phyloP scores from a whole-genome alignment of 2,113 vertebrate species.

The Bettongia penicillata region DNA sequence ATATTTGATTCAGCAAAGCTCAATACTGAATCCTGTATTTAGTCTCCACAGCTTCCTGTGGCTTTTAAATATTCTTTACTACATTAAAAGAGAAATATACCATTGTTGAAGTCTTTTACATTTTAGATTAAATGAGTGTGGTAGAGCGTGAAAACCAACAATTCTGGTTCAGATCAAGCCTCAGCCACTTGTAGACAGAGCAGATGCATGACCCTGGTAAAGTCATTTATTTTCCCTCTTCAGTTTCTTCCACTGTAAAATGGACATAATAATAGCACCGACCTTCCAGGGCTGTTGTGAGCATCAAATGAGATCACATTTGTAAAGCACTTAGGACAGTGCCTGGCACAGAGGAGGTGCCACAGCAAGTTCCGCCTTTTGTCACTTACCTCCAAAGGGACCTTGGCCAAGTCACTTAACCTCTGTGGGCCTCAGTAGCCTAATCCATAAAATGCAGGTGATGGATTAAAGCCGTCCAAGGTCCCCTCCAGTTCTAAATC shows the following conservation, averaged over 20 bases:
- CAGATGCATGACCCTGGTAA: no score
- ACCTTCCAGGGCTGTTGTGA: neutral
- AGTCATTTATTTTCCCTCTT: no score
- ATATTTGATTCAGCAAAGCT: neutral
- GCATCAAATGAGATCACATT: neutral
- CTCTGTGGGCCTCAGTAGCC: neutral
- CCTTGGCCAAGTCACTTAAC: neutral
- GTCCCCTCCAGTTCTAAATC: neutral
- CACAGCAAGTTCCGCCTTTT: neutral
- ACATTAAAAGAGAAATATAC: conserved; percentile 47
- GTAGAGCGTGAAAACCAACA: no score
- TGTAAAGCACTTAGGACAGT: neutral
- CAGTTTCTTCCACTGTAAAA: neutral
- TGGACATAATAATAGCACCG: neutral
- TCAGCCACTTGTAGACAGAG: no score
- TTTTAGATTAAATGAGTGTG: conserved; percentile 22
- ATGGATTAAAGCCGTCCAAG: neutral
- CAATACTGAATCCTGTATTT: conserved; percentile 22
- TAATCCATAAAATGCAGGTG: neutral
- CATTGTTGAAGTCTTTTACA: conserved; percentile 36
- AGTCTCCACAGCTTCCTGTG: conserved; percentile 12
- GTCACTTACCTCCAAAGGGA: neutral
- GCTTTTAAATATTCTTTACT: conserved; percentile 35
- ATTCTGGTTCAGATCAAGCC: no score
- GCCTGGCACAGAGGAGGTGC: neutral